Evolutionary conservation across 2,797 vertebrate species (phyloP).

Genomic region (Hemibagrus guttatus): DNA sequence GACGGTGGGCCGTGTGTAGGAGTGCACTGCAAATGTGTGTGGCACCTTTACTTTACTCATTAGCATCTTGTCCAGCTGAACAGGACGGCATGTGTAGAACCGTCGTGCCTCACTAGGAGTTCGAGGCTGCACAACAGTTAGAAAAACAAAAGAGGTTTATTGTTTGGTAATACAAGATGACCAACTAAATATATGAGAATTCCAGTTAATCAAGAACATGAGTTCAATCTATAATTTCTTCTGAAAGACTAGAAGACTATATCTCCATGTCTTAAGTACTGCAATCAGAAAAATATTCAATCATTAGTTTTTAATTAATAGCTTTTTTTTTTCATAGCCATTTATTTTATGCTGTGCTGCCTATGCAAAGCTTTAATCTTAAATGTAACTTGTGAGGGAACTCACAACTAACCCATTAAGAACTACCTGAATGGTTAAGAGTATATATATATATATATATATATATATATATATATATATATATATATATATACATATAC

Average conservation of each 20-base stretch:
- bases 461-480: too few species aligned
- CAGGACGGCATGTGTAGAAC: constrained; percentile 86
- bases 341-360: not conserved
- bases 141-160: not conserved
- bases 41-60: constrained; percentile 92
- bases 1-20: constrained; percentile 89
- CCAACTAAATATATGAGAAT: not conserved
- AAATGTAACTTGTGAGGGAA: not conserved
- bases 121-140: constrained; percentile 65
- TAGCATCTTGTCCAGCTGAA: constrained; percentile 89
- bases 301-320: not conserved
- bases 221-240: not conserved
- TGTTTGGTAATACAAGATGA: not conserved
- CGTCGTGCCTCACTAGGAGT: constrained; percentile 77
- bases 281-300: not conserved
- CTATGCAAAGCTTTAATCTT: not conserved
- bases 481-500: too few species aligned
- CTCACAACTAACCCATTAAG: not conserved
- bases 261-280: not conserved
- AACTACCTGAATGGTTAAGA: too few species aligned
- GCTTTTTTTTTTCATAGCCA: not conserved
- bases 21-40: constrained; percentile 91
- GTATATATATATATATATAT: too few species aligned
- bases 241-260: not conserved
- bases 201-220: not conserved